phyloP scores from a whole-genome alignment of 2,113 vertebrate genomes.

The Platichthys stellatus region DNA sequence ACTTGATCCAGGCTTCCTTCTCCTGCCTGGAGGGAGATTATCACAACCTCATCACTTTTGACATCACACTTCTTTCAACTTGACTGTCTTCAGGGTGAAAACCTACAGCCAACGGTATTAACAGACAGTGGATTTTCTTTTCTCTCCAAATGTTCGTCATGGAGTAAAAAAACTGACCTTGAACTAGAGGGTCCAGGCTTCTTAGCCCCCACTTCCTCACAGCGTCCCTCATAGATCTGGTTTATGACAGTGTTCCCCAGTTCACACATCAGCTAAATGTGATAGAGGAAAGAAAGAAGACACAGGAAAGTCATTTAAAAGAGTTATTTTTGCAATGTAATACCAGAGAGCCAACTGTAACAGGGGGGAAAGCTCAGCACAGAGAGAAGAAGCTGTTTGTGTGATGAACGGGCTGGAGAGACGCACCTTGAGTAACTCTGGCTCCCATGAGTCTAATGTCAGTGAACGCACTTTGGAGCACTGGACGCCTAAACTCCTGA shows the following conservation, averaged over 20 bases:
- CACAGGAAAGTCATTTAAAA: constrained; percentile 7
- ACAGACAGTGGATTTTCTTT: neutral
- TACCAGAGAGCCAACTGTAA: neutral
- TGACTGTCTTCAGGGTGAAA: too few species aligned
- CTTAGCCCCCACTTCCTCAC: constrained; percentile 87
- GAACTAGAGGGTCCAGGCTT: constrained; percentile 85
- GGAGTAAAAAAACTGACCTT: constrained; percentile 69
- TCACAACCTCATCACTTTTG: constrained; percentile 4
- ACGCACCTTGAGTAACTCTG: constrained; percentile 94
- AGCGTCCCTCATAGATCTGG: constrained; percentile 92
- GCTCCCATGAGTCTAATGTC: constrained; percentile 97
- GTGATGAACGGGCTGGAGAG: neutral
- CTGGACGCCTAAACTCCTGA: constrained; percentile 96
- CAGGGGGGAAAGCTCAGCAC: neutral
- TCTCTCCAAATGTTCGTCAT: constrained; percentile 13
- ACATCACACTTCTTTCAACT: neutral
- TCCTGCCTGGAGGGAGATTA: constrained; percentile 84
- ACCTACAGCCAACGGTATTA: neutral
- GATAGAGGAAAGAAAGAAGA: constrained; percentile 1
- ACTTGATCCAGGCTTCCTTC: constrained; percentile 95
- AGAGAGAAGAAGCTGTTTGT: neutral
- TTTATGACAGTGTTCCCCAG: constrained; percentile 96
- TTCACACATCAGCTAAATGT: constrained; percentile 94
- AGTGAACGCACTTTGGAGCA: constrained; percentile 98
- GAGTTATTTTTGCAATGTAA: constrained; percentile 1